phyloP scores from a whole-genome alignment of 2,113 vertebrate species.

The Athene noctua region DNA sequence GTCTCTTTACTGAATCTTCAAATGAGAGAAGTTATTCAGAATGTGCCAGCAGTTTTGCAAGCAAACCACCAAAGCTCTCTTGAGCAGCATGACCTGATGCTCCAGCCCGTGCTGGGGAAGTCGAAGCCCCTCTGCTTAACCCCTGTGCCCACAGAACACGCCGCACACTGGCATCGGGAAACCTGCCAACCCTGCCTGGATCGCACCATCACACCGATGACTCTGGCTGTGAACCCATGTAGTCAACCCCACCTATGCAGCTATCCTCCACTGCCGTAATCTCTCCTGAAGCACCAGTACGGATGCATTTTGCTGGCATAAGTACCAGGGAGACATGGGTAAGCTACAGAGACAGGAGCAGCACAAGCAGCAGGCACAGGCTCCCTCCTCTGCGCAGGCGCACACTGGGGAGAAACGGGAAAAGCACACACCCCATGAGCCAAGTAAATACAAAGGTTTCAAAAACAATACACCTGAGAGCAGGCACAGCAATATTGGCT shows the following conservation, averaged over 20 bases:
- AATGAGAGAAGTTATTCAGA: neutral
- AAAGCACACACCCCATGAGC: neutral
- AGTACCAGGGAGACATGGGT: neutral
- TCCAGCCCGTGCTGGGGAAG: neutral
- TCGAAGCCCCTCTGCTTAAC: neutral
- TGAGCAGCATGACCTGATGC: neutral
- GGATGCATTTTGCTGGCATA: neutral
- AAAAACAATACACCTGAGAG: neutral
- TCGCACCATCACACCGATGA: fast-evolving
- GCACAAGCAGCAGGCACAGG: neutral
- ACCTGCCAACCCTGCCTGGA: neutral
- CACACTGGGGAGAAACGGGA: neutral
- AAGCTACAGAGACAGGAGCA: neutral
- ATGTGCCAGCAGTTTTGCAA: neutral
- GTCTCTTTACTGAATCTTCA: neutral
- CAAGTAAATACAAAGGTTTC: neutral
- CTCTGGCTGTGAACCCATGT: fast-evolving
- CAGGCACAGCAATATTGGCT: neutral
- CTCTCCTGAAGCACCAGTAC: neutral
- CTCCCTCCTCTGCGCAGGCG: neutral
- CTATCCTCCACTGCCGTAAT: neutral
- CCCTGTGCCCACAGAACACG: neutral
- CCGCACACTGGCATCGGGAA: fast-evolving
- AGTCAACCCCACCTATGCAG: neutral
- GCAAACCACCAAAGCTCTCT: fast-evolving